These are phyloP conservation scores for Campoletis sonorensis DNA, from an alignment of 1,140 invertebrate genomes.

Conservation along the genomic window DNA sequence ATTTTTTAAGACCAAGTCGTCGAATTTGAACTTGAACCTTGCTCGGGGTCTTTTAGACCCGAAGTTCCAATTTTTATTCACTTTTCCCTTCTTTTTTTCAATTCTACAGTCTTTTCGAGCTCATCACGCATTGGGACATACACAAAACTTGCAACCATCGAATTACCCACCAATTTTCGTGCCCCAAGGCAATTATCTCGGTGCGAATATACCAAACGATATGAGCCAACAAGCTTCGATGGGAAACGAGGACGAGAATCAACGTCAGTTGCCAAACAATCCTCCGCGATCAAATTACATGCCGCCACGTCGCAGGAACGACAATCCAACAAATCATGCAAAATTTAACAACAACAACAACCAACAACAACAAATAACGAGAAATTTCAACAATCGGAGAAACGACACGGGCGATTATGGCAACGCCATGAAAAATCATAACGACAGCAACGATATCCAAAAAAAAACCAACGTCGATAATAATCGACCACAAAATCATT, in stretches of 20 bases:
- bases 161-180: background rate
- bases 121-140: no score
- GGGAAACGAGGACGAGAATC: background rate
- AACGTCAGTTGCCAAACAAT: background rate
- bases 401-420: constrained; percentile 25
- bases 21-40: background rate
- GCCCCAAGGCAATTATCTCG: background rate
- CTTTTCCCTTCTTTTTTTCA: background rate
- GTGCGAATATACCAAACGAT: background rate
- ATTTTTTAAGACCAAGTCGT: no score
- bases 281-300: background rate
- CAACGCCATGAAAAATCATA: constrained; percentile 15
- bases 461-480: constrained; percentile 27
- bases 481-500: background rate
- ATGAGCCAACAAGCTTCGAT: background rate
- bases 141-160: background rate
- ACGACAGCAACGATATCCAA: background rate
- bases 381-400: constrained; percentile 36
- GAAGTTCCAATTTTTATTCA: background rate
- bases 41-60: no score
- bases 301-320: constrained; percentile 17
- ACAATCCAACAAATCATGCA: constrained; percentile 15
- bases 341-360: constrained; percentile 13
- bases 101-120: no score
- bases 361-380: background rate